Evolutionary conservation across 2,113 vertebrate species (phyloP).

Genomic region (Sinocyclocheilus anshuiensis): DNA sequence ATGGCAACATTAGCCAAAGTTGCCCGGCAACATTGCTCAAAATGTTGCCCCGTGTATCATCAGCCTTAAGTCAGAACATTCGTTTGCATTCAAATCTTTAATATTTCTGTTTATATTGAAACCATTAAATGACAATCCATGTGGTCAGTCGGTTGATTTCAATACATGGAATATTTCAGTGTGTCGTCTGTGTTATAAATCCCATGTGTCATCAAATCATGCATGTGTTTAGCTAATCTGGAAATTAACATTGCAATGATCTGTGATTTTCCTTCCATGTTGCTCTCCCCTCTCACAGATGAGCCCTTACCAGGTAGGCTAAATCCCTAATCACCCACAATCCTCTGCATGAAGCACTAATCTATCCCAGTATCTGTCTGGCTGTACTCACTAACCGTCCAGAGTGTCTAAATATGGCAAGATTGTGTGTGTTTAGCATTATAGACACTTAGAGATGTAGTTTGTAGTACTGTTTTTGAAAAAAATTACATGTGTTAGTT

Average conservation of each 20-base stretch:
- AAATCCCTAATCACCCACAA: slow-evolving; percentile 72
- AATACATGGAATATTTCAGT: slow-evolving; percentile 51
- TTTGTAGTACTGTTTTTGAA: background rate
- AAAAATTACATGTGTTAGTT: background rate
- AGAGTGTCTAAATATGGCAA: slow-evolving; percentile 38
- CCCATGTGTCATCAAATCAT: slow-evolving; percentile 72
- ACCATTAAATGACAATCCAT: too few species aligned
- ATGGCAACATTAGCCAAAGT: too few species aligned
- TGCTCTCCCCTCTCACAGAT: slow-evolving; percentile 90
- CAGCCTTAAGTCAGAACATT: too few species aligned
- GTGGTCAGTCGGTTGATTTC: background rate
- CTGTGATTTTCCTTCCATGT: slow-evolving; percentile 78
- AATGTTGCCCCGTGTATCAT: too few species aligned
- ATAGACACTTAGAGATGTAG: background rate
- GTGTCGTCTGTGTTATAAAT: slow-evolving; percentile 45
- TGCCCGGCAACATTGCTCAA: too few species aligned
- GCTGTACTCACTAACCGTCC: slow-evolving; percentile 39
- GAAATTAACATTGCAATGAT: slow-evolving; percentile 73
- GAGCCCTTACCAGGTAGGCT: slow-evolving; percentile 95
- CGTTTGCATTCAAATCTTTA: too few species aligned
- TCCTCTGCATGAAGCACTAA: slow-evolving; percentile 65
- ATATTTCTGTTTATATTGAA: too few species aligned
- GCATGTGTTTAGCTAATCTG: slow-evolving; percentile 75
- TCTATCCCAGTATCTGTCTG: slow-evolving; percentile 45
- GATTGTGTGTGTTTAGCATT: slow-evolving; percentile 16